A percentile compares a stretch with the other conserved stretches of the same genome.
Conservation (phyloP, 1,140 invertebrate species). For the Caenorhabditis tropicalis region DNA sequence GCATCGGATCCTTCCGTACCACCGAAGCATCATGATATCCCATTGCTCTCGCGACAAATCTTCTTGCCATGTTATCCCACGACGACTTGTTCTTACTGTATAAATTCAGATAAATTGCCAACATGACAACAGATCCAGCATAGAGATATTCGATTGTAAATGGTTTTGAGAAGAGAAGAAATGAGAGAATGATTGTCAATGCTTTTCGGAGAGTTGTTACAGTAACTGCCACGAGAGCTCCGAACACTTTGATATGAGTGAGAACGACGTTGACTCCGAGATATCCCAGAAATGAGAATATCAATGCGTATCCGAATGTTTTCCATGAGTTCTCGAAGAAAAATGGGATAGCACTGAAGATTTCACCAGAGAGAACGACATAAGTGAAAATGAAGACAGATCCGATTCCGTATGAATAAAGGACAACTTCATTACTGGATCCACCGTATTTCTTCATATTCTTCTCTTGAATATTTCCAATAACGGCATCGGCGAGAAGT, state of each 20-base stretch:
- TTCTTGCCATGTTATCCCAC: slow-evolving; percentile 66
- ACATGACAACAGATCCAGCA: slow-evolving; percentile 84
- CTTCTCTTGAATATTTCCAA: slow-evolving; percentile 95
- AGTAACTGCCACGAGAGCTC: slow-evolving; percentile 88
- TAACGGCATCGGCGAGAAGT: slow-evolving; percentile 87
- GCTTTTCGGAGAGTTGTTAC: slow-evolving; percentile 82
- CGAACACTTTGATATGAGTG: slow-evolving; percentile 82
- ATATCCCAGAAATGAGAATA: slow-evolving; percentile 88
- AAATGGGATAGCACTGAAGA: slow-evolving; percentile 81
- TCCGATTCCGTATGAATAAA: slow-evolving; percentile 90
- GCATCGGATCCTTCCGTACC: not conserved
- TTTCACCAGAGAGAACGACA: slow-evolving; percentile 80
- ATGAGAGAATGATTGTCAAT: slow-evolving; percentile 88
- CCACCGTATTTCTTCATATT: slow-evolving; percentile 84
- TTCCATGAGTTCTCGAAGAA: slow-evolving; percentile 80
- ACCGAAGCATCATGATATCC: not conserved
- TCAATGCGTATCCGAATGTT: slow-evolving; percentile 84
- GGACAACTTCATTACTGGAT: slow-evolving; percentile 87
- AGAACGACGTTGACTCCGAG: slow-evolving; percentile 89
- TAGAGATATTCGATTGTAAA: slow-evolving; percentile 90
- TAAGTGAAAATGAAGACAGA: slow-evolving; percentile 84
- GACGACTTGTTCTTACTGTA: slow-evolving; percentile 76
- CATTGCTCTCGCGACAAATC: not conserved
- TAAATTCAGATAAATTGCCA: slow-evolving; percentile 89
- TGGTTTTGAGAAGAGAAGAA: slow-evolving; percentile 90